Base-by-base conservation (phyloP, 2,888 invertebrate species). In the Nineta flava region DNA sequence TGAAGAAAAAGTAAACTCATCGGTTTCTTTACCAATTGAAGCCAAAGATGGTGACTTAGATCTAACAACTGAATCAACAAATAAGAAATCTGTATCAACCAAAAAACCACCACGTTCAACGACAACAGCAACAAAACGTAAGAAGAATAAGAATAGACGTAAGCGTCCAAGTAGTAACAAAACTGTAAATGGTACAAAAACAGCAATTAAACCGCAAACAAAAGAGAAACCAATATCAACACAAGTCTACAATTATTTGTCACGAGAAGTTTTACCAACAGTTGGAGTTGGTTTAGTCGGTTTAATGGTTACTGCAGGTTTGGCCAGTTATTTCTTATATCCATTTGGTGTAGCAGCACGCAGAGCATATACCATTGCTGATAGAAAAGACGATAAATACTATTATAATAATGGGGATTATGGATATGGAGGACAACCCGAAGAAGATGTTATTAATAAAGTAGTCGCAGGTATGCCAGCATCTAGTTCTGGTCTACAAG, bases 251-350 rank as follows among this genome's bases (percentile, higher is more conserved):
- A 85, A 83, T 58, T 86, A 83, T 58, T 65, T 86, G 40, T 83
- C 84, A 2, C 72, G 85, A 56, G 85, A 86, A 69, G 81, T 86
- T 0, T 84, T 86, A 81, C 85, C 86, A 1, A 82, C 83, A 31
- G 82, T 86, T 16, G 85, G 86, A 1, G 81, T 85, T 0, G 84
- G 86, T 57, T 66, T 86, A 16, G 76, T 85, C 10, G 85, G 86
- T 1, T 64, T 86, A 41, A 79, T 85, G 52, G 76, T 85, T 52
- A 74, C 82, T 38, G 81, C 82, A 2, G 86, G 86, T 2, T 63
- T 86, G 34, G 86, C 86, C 32, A 81, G 83, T 49, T 83, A 85
- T 57, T 81, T 85, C 62, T 66, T 85, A 16, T 84, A 84, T 66
- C 85, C 86, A 4, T 83, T 85, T 54, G 72, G 79, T 1, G 75